phyloP scores from a whole-genome alignment of 2,888 invertebrate genomes.

The Caenorhabditis angaria region DNA sequence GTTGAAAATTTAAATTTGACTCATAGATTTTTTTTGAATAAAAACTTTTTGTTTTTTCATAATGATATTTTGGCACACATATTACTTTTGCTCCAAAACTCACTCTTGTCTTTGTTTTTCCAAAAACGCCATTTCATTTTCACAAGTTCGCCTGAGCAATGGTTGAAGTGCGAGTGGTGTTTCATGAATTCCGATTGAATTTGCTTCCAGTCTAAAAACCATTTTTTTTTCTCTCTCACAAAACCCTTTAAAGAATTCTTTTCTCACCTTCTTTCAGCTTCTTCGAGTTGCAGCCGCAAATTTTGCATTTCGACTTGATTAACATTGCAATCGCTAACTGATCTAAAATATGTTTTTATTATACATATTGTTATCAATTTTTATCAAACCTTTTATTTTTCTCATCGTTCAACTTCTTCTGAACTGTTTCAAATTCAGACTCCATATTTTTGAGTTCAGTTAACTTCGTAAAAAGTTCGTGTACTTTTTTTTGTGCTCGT shows the following conservation, averaged over 20 bases:
- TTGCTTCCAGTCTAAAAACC: conserved; percentile 68
- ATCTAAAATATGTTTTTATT: conserved; percentile 15
- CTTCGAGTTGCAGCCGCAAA: conserved; percentile 61
- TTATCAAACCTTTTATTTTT: conserved; percentile 23
- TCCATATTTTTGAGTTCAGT: conserved; percentile 88
- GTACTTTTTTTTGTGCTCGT: conserved; percentile 42
- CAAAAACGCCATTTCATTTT: conserved; percentile 81
- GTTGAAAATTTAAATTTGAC: background rate
- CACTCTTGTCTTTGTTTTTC: conserved; percentile 61
- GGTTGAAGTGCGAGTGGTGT: conserved; percentile 89
- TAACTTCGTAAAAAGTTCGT: conserved; percentile 58
- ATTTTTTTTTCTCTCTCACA: too few relatives aligned
- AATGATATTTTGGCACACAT: background rate
- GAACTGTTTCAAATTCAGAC: conserved; percentile 89
- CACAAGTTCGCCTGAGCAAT: conserved; percentile 94
- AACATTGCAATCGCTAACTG: conserved; percentile 35
- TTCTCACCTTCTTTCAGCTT: conserved; percentile 63
- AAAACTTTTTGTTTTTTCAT: background rate
- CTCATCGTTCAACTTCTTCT: conserved; percentile 72
- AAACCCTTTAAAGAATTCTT: too few relatives aligned
- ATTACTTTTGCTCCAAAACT: too few relatives aligned
- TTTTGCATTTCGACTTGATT: conserved; percentile 45
- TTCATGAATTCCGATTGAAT: conserved; percentile 68
- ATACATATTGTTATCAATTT: conserved; percentile 11
- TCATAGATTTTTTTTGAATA: background rate